These are phyloP conservation scores for Anguilla obscura DNA, from an alignment of 2,797 vertebrate genomes.

Conservation along the genomic window DNA sequence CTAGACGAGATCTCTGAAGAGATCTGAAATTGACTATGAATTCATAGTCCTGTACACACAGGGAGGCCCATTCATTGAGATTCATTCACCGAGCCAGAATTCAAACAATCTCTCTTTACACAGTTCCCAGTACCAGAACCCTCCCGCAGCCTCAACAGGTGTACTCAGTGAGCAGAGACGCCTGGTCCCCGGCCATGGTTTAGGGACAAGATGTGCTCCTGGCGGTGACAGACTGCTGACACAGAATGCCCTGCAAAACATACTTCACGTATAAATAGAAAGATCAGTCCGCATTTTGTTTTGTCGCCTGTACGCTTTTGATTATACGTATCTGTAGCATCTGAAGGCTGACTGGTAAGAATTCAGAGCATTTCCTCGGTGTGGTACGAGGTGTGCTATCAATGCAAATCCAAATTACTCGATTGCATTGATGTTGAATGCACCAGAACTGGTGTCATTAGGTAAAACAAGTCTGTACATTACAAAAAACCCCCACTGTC, in stretches of 20 bases:
- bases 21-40: conserved; percentile 1
- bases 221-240: background rate
- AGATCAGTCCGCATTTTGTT: background rate
- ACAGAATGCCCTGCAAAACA: background rate
- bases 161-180: background rate
- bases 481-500: background rate
- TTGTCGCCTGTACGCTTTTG: background rate
- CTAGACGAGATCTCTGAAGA: background rate
- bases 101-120: conserved; percentile 1
- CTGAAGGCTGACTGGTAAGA: background rate
- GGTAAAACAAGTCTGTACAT: background rate
- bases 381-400: background rate
- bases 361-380: background rate
- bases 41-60: conserved; percentile 7
- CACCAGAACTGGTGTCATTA: background rate
- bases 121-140: background rate
- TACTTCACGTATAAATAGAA: background rate
- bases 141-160: background rate
- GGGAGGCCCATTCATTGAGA: background rate
- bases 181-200: background rate
- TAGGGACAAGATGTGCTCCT: background rate
- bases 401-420: background rate
- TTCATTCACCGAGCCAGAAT: conserved; percentile 10
- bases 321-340: background rate
- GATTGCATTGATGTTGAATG: background rate